Base-by-base conservation (phyloP, 2,797 vertebrate species). In the Platalea minor region DNA sequence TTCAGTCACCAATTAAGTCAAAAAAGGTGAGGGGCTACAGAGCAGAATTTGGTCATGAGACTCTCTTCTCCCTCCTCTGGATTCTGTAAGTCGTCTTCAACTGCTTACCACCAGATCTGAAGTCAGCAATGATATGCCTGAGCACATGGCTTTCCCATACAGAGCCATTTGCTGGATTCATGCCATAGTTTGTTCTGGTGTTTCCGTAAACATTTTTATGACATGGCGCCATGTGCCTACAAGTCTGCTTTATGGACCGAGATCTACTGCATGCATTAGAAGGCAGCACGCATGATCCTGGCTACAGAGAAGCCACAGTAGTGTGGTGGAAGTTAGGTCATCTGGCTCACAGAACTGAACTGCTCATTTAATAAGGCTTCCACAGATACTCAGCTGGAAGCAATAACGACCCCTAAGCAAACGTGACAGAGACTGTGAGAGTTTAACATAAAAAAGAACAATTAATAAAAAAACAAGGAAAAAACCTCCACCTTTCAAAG, bases 391-490 rank as follows among this genome's bases (percentile, higher is more conserved):
- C 96, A 96, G 96, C 97, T 97, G 97, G 96, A 97, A 98, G 93
- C 95, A 97, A 97, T 97, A 97, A 97, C 54, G 83, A 88, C 77
- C 93, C 78, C 74, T 46, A 88, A 91, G 91, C 73, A 96, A 85
- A 95, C 81, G 96, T 96, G 97, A 97, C 97, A 98, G 96, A 97
- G 95, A 88, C 95, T 81, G 39, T 77, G 93, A 93, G 96, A 98
- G 95, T 97, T 97, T 96, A 97, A 97, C 96, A 97, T 95, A 89
- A 88, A 96, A 97, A 95, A 85, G 29, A 3, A 14, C 4, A 72
- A 76, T 33, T 72, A 97, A 97, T 89, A 95, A 91, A 95, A 97
- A 95, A 95, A 91, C 63, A 89, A 95, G 89, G 75, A 96, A 87
- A 94, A 96, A 96, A 95, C 65, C 81, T 96, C 93, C 86, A 93